Evolutionary conservation across 2,888 invertebrate genomes (phyloP).

Genomic region (Scaptomyza flava): DNA sequence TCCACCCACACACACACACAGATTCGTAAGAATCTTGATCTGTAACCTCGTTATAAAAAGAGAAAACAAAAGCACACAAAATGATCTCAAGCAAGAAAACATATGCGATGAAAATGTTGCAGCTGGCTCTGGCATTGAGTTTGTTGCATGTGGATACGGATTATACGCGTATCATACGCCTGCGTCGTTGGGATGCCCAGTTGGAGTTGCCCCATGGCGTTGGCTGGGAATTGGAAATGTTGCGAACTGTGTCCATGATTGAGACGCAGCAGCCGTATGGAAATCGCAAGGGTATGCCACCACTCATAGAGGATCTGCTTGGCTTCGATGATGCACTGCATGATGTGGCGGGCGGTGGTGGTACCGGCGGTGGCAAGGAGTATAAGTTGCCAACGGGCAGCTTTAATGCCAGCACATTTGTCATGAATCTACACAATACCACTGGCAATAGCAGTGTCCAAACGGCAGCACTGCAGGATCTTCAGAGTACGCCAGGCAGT

Average conservation of each 20-base stretch:
- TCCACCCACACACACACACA: conserved; percentile 33
- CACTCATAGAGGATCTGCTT: conserved; percentile 83
- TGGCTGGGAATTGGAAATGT: conserved; percentile 84
- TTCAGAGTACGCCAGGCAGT: conserved; percentile 59
- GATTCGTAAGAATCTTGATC: conserved; percentile 15
- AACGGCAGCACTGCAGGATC: conserved; percentile 80
- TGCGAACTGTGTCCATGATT: conserved; percentile 82
- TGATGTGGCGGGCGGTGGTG: background rate
- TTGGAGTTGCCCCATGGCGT: conserved; percentile 82
- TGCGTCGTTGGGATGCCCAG: conserved; percentile 85
- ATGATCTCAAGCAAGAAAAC: conserved; percentile 94
- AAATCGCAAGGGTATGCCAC: conserved; percentile 83
- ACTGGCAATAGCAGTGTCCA: conserved; percentile 73
- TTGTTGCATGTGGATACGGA: conserved; percentile 91
- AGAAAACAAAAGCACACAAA: conserved; percentile 34
- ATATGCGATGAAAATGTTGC: conserved; percentile 92
- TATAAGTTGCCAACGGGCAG: conserved; percentile 75
- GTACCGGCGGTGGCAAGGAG: conserved; percentile 14
- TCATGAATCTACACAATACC: conserved; percentile 86
- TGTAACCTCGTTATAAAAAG: conserved; percentile 36
- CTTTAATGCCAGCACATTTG: conserved; percentile 86
- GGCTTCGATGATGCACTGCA: conserved; percentile 88
- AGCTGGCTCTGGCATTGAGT: conserved; percentile 92
- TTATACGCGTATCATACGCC: conserved; percentile 86
- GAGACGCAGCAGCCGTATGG: conserved; percentile 83